phyloP scores from a whole-genome alignment of 2,113 vertebrate genomes.

The Chloebia gouldiae region DNA sequence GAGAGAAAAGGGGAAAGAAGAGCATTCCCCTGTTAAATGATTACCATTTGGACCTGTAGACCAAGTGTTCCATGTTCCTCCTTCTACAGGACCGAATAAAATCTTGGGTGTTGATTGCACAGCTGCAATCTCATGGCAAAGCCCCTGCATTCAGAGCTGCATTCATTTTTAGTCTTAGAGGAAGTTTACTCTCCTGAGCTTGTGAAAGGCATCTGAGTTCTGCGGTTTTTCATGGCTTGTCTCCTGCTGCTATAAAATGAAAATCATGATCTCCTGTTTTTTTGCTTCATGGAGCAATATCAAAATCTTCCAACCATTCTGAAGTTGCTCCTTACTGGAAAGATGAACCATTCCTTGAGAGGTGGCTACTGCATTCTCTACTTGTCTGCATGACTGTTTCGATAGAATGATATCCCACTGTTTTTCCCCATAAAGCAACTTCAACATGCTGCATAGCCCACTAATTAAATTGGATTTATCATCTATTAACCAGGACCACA shows the following conservation, averaged over 20 bases:
- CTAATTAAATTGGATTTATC: not conserved
- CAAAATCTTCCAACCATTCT: not conserved
- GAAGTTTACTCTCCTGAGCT: not conserved
- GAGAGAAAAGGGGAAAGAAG: not conserved
- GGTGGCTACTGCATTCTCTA: constrained; percentile 15
- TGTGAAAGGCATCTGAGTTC: not conserved
- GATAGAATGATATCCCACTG: not conserved
- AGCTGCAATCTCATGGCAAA: not conserved
- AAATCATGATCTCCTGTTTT: not conserved
- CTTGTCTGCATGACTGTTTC: not conserved
- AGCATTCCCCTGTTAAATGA: not conserved
- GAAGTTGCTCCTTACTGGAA: constrained; percentile 8
- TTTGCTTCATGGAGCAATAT: constrained; percentile 2
- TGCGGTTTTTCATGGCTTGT: not conserved
- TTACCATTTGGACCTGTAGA: not conserved
- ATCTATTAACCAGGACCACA: not conserved
- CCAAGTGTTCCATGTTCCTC: not conserved
- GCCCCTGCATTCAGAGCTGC: not conserved
- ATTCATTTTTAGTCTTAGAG: not conserved
- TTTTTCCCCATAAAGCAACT: not conserved
- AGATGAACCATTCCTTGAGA: not conserved
- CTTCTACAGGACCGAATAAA: not conserved
- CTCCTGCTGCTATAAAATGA: constrained; percentile 13
- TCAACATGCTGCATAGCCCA: not conserved
- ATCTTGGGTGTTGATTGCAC: not conserved